Evolutionary conservation across 2,888 invertebrate genomes (phyloP).

Genomic region (Netelia inedita): DNA sequence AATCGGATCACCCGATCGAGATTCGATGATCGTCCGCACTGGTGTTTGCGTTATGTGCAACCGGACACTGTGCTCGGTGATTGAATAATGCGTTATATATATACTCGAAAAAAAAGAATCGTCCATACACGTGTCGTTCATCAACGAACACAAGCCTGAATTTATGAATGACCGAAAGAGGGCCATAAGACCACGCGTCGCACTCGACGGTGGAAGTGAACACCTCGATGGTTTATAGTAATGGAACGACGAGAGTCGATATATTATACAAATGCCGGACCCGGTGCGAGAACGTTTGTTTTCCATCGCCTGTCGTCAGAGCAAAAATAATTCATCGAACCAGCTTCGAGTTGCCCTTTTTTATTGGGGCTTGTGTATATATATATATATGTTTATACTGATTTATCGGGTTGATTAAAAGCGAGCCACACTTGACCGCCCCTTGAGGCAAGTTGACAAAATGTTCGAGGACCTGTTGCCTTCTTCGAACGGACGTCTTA

Average conservation of each 20-base stretch:
- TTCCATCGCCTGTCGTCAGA: conserved; percentile 52
- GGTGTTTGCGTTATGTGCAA: conserved; percentile 36
- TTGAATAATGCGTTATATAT: conserved; percentile 9
- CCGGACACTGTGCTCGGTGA: neutral
- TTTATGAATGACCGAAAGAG: conserved; percentile 54
- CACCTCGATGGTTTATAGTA: conserved; percentile 48
- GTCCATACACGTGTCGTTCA: conserved; percentile 1
- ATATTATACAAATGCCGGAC: conserved; percentile 58
- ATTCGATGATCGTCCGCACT: conserved; percentile 3
- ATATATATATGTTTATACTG: neutral
- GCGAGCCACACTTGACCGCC: conserved; percentile 6
- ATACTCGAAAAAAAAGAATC: conserved; percentile 7
- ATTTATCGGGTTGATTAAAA: conserved; percentile 20
- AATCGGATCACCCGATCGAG: conserved; percentile 11
- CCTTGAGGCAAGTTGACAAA: conserved; percentile 47
- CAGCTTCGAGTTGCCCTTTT: conserved; percentile 7
- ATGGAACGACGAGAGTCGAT: conserved; percentile 17
- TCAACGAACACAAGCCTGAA: neutral
- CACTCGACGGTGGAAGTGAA: conserved; percentile 38
- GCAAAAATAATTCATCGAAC: conserved; percentile 50
- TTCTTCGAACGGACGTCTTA: conserved; percentile 2
- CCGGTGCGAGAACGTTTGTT: conserved; percentile 59
- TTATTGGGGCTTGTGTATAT: neutral
- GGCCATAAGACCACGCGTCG: conserved; percentile 47
- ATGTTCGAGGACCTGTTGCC: conserved; percentile 46